phyloP scores from a whole-genome alignment of 1,140 invertebrate genomes.

The Stenopsyche tienmushanensis region DNA sequence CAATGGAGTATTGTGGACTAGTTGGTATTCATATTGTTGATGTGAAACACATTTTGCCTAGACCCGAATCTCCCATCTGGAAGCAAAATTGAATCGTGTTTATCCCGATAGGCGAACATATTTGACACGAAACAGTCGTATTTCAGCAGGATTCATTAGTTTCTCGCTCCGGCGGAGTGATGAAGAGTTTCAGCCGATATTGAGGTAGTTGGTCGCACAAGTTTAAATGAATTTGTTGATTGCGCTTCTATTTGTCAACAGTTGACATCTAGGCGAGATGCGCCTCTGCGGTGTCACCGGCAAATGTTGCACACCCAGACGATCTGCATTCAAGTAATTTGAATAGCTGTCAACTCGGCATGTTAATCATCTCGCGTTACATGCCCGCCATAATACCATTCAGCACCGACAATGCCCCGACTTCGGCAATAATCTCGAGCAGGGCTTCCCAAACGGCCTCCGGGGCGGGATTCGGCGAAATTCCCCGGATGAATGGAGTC shows the following conservation, averaged over 20 bases:
- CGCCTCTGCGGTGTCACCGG: slow-evolving; percentile 7
- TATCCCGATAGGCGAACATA: no score
- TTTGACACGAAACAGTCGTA: no score
- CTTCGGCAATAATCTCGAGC: background rate
- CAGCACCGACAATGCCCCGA: background rate
- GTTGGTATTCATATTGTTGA: no score
- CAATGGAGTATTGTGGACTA: no score
- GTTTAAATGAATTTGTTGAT: background rate
- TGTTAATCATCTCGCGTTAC: slow-evolving; percentile 8
- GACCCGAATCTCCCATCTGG: no score
- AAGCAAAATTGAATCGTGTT: no score
- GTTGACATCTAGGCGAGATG: background rate
- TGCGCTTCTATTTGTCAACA: slow-evolving; percentile 5
- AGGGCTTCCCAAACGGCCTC: background rate
- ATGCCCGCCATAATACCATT: background rate
- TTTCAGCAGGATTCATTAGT: background rate
- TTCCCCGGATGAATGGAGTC: no score
- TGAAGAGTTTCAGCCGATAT: background rate
- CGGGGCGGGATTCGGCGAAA: no score
- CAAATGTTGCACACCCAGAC: slow-evolving; percentile 9
- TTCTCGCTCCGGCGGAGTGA: background rate
- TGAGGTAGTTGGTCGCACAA: no score
- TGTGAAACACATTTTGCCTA: no score
- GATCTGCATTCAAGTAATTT: slow-evolving; percentile 22
- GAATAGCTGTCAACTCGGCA: slow-evolving; percentile 17